Base-by-base conservation (phyloP, 2,888 invertebrate genomes). In the Apodemia zela region DNA sequence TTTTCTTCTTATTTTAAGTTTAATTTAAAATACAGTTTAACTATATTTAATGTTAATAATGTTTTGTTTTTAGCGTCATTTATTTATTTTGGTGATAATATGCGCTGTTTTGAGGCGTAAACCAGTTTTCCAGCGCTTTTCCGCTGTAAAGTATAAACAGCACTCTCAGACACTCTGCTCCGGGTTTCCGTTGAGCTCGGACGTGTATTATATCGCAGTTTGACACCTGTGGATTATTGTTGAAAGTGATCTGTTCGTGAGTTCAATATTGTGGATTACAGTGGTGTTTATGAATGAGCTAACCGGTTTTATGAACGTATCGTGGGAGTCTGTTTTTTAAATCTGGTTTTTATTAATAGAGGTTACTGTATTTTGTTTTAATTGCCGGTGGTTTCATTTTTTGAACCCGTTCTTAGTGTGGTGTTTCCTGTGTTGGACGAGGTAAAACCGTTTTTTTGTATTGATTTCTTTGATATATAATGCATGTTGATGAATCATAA, bases 221-320 rank as follows among this genome's bases (percentile, higher is more conserved):
- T 61, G 71, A 76, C 84, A 86, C 87, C 86, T 87, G 87, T 87
- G 79, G 87, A 80, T 74, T 72, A 54, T 62, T 71, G 68, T 72
- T 69, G 25, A 25, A 29, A 54, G 54, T 54, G 54, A 29, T 29
- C 29, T 29, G n/a, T 29, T 54, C 54, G 54, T 54, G 54, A 54
- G 15, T 54, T 54, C 21, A 25, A 47, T 47, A 25, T 21, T 54
- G 51, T 29, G 62, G 62, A 62, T 62, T 62, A 58, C 62, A 62
- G 62, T 62, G 62, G 62, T 62, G 62, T 59, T 38, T 60, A 45
- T 38, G 59, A 42, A 42, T 59, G 59, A 21, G 21, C 15, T 18
- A 35, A 51, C 51, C 35, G 49, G 54, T 62, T 57, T 57, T 33
- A 61, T 18, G 29, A 54, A 51, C 10, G 57, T 42, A 54, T 21